Evolutionary conservation across 2,113 vertebrate genomes (phyloP).

Genomic region (Nothocercus nigrocapillus): DNA sequence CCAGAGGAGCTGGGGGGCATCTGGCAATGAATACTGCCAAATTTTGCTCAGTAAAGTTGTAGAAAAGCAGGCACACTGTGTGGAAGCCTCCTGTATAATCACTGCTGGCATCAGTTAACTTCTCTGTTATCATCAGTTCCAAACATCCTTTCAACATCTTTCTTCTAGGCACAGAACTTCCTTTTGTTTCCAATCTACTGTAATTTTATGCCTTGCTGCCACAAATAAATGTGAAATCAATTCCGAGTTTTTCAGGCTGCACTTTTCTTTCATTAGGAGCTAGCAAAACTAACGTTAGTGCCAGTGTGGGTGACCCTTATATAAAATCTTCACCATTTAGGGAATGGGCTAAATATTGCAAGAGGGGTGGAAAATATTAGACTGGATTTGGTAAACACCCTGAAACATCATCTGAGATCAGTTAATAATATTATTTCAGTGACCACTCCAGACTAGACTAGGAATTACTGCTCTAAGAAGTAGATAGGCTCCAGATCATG

Average conservation of each 20-base stretch:
- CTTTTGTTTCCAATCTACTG: slow-evolving; percentile 28
- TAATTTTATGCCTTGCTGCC: background rate
- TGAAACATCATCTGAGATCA: background rate
- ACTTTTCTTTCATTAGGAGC: background rate
- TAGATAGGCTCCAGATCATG: background rate
- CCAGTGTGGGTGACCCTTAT: background rate
- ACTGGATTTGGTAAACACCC: background rate
- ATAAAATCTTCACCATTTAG: background rate
- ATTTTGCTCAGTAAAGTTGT: background rate
- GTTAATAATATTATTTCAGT: background rate
- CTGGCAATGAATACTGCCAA: background rate
- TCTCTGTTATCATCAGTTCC: slow-evolving; percentile 41
- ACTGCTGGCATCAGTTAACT: slow-evolving; percentile 27
- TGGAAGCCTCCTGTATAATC: background rate
- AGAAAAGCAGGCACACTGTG: accelerated
- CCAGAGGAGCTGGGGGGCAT: background rate
- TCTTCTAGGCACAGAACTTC: slow-evolving; percentile 1
- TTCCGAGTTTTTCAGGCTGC: slow-evolving; percentile 21
- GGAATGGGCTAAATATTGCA: background rate
- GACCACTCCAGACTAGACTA: background rate
- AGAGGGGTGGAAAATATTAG: background rate
- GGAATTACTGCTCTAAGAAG: background rate
- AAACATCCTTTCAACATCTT: slow-evolving; percentile 28
- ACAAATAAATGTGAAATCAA: slow-evolving; percentile 35
- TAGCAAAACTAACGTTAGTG: background rate